Percentiles rank a stretch among this genome's conserved stretches.
Conservation (phyloP, 2,888 invertebrate species). For the Chrysolina americana region DNA sequence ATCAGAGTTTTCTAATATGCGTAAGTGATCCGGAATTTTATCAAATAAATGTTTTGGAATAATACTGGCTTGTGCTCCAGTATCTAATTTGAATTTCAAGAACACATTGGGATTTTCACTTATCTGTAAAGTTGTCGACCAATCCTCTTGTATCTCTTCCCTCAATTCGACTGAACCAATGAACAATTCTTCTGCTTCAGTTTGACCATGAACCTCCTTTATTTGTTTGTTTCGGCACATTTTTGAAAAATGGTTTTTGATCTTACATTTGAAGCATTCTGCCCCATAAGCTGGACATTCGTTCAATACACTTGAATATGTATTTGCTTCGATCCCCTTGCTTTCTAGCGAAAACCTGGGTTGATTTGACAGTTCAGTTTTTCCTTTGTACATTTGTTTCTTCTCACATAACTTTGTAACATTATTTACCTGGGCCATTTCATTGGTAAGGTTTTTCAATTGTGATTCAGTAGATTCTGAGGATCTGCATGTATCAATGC, state of each 20-base stretch:
- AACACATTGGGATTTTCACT: constrained; percentile 25
- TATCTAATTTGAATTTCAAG: constrained; percentile 15
- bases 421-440: too few relatives aligned
- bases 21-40: constrained; percentile 17
- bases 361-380: too few relatives aligned
- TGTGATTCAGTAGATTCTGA: too few relatives aligned
- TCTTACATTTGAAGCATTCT: constrained; percentile 20
- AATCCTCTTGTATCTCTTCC: constrained; percentile 1
- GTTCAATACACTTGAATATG: background rate
- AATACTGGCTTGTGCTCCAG: constrained; percentile 12
- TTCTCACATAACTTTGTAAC: too few relatives aligned
- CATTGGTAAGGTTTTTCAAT: too few relatives aligned
- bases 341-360: too few relatives aligned
- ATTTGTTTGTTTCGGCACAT: constrained; percentile 21
- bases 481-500: constrained; percentile 4
- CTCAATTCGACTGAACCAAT: constrained; percentile 7
- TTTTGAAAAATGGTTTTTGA: constrained; percentile 13
- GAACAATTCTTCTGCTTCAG: constrained; percentile 10
- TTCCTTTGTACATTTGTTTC: too few relatives aligned
- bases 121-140: constrained; percentile 4
- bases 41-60: constrained; percentile 18
- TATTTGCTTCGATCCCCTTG: too few relatives aligned
- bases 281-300: constrained; percentile 20
- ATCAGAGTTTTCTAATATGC: constrained; percentile 13
- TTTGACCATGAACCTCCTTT: constrained; percentile 18